These are phyloP conservation scores for Rhinichthys klamathensis DNA, from an alignment of 2,113 vertebrate species.

Conservation along the genomic window DNA sequence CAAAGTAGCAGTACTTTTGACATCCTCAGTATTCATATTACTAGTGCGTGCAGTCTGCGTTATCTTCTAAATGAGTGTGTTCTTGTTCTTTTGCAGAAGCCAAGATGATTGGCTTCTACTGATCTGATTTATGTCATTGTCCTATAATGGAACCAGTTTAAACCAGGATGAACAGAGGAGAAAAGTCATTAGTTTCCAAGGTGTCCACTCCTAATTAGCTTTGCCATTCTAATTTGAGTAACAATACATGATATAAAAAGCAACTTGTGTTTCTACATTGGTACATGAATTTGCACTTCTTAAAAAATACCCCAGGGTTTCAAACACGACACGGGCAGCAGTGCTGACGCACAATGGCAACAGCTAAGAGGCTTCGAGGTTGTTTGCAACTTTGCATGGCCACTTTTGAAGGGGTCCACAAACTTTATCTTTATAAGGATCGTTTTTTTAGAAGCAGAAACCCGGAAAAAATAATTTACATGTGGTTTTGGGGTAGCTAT, in stretches of 20 bases:
- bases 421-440: background rate
- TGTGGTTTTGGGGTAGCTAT: background rate
- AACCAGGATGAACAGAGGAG: background rate
- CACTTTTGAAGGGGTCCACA: background rate
- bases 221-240: slow-evolving; percentile 8
- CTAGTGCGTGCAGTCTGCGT: background rate
- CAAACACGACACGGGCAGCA: background rate
- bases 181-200: slow-evolving; percentile 32
- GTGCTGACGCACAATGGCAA: no score
- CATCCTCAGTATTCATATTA: background rate
- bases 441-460: no score
- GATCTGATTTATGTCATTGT: background rate
- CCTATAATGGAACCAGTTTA: slow-evolving; percentile 2
- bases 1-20: background rate
- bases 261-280: background rate
- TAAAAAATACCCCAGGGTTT: background rate
- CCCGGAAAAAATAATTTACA: no score
- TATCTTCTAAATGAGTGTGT: background rate
- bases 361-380: background rate
- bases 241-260: slow-evolving; percentile 23
- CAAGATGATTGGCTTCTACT: slow-evolving; percentile 1
- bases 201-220: background rate
- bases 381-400: background rate
- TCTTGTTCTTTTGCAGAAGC: background rate
- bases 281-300: background rate